Base-by-base conservation (phyloP, 2,888 invertebrate species). In the Tipula lateralis region DNA sequence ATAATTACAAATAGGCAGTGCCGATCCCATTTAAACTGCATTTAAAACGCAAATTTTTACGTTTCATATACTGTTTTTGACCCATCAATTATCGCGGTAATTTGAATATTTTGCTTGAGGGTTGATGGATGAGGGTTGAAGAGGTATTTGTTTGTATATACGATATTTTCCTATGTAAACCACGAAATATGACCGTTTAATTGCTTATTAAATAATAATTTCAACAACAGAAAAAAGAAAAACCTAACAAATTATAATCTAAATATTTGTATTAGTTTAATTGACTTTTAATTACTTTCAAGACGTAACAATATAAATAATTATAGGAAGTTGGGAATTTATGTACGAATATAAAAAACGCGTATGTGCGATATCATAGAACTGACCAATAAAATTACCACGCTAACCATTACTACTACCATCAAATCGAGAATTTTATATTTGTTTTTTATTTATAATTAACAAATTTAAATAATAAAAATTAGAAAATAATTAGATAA, bases 271-370 rank as follows among this genome's bases (percentile, higher is more conserved):
- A 24, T 66, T 66, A 66, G 19, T 66, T 66, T 66, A 66, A 66
- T 66, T 66, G 66, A 66, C 66, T 66, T 66, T 66, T 66, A 66
- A 66, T 66, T 66, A 66, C 66, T 66, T 24, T 66, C 66, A 66
- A 66, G 66, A 66, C 66, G 66, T 66, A 66, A 66, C 66, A 66
- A 66, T 66, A 66, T 66, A 66, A 66, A 66, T 66, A 66, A 66
- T 66, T 66, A 66, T 9, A 24, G 24, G 66, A 66, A 66, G 66
- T 66, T 66, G 9, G 24, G 12, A 24, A 66, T 66, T 66, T 66
- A 24, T 66, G 24, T 66, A n/a, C n/a, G n/a, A n/a, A n/a, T n/a
- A 66, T 24, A 66, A 9, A 24, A 66, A 24, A 66, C 24, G 9
- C 66, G 7, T 66, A 66, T 66, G 9, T 66, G 66, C 24, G 44